phyloP scores from a whole-genome alignment of 2,888 invertebrate genomes.

The Stramonita haemastoma region DNA sequence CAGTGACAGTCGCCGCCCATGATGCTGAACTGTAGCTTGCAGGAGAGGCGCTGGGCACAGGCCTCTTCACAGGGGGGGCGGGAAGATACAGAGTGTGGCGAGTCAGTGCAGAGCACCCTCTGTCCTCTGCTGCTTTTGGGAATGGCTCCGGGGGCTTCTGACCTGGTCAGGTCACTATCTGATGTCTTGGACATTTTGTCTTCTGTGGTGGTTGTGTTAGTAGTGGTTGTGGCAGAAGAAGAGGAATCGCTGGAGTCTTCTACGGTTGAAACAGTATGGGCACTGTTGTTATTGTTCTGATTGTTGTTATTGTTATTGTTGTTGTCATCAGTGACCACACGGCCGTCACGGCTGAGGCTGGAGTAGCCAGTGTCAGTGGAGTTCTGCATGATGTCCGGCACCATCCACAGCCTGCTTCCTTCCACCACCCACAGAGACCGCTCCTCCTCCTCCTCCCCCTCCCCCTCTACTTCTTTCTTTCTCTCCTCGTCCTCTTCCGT shows the following conservation, averaged over 20 bases:
- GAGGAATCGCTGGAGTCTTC: slow-evolving; percentile 28
- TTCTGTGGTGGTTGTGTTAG: slow-evolving; percentile 9
- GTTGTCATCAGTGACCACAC: slow-evolving; percentile 53
- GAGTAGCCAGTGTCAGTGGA: slow-evolving; percentile 70
- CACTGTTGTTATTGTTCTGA: slow-evolving; percentile 47
- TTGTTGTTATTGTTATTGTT: slow-evolving; percentile 41
- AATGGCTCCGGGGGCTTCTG: background rate
- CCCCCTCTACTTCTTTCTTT: slow-evolving; percentile 24
- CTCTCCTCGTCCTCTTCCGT: slow-evolving; percentile 33
- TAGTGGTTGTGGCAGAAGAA: background rate
- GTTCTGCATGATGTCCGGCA: slow-evolving; percentile 62
- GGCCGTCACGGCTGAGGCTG: slow-evolving; percentile 63
- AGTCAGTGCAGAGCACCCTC: background rate
- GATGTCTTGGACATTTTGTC: slow-evolving; percentile 14
- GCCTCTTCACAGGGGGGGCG: background rate
- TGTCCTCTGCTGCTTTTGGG: background rate
- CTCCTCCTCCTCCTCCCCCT: slow-evolving; percentile 20
- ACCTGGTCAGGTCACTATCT: background rate
- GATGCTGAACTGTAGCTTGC: background rate
- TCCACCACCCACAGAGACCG: slow-evolving; percentile 8
- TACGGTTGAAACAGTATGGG: background rate
- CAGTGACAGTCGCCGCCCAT: background rate
- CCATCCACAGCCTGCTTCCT: slow-evolving; percentile 36
- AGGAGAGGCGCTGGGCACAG: background rate
- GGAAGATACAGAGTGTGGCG: background rate